phyloP scores from a whole-genome alignment of 2,888 invertebrate genomes.

The Acanthacorydalis orientalis region DNA sequence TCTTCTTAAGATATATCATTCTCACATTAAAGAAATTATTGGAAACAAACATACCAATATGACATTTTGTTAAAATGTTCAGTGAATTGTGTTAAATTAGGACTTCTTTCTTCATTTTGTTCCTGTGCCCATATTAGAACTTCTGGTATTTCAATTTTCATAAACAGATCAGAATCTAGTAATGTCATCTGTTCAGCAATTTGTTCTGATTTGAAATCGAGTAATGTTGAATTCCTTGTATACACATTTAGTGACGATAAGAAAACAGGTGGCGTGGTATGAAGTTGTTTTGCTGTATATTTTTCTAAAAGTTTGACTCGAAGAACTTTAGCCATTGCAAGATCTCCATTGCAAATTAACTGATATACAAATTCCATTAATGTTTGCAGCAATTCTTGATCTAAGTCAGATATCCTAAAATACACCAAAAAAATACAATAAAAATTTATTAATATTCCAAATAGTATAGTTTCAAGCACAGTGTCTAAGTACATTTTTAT shows the following conservation, averaged over 20 bases:
- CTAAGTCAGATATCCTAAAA: conserved; percentile 67
- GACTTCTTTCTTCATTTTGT: conserved; percentile 92
- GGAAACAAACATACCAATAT: conserved; percentile 50
- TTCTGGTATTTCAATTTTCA: conserved; percentile 93
- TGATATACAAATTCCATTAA: conserved; percentile 90
- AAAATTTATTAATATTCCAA: background rate
- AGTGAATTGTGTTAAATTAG: conserved; percentile 91
- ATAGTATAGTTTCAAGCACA: too few relatives aligned
- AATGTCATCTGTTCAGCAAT: conserved; percentile 98
- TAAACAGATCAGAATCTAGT: conserved; percentile 86
- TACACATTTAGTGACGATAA: conserved; percentile 18
- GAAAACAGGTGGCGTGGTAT: conserved; percentile 11
- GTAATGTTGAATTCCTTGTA: conserved; percentile 40
- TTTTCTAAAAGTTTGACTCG: conserved; percentile 84
- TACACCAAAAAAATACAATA: conserved; percentile 8
- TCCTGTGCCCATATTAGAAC: conserved; percentile 94
- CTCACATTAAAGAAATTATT: background rate
- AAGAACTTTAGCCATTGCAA: conserved; percentile 78
- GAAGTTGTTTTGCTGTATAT: conserved; percentile 26
- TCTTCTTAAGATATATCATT: too few relatives aligned
- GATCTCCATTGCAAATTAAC: conserved; percentile 79
- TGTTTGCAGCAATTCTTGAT: conserved; percentile 58
- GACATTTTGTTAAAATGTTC: conserved; percentile 99
- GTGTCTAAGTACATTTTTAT: too few relatives aligned
- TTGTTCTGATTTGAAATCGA: conserved; percentile 88